phyloP scores from a whole-genome alignment of 2,888 invertebrate genomes.

The Nowickia ferox region DNA sequence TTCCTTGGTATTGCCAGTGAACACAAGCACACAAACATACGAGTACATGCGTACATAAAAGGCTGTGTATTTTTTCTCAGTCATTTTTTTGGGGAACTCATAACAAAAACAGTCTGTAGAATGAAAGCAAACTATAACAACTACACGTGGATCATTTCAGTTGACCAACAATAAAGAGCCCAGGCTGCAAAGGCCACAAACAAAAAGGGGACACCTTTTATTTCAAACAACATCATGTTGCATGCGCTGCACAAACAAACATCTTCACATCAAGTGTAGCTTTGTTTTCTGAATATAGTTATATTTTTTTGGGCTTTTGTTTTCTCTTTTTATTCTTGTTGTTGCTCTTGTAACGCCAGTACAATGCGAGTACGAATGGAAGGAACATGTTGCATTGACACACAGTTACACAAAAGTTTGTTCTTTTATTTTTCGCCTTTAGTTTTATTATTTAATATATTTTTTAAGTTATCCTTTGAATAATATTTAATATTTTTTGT shows the following conservation, averaged over 20 bases:
- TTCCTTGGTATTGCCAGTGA: conserved; percentile 52
- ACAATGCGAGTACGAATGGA: conserved; percentile 45
- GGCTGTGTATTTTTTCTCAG: neutral
- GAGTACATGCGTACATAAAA: too few relatives aligned
- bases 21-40: conserved; percentile 21
- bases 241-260: conserved; percentile 45
- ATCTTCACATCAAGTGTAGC: conserved; percentile 64
- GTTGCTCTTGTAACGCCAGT: conserved; percentile 69
- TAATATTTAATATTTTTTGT: conserved; percentile 30
- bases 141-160: conserved; percentile 67
- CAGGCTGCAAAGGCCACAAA: conserved; percentile 61
- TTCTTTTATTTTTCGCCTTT: conserved; percentile 6
- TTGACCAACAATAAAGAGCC: conserved; percentile 39
- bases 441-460: conserved; percentile 34
- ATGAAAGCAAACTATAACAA: conserved; percentile 29
- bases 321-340: conserved; percentile 36
- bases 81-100: conserved; percentile 41
- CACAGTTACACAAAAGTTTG: conserved; percentile 40
- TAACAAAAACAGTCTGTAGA: conserved; percentile 35
- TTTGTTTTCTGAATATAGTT: conserved; percentile 51
- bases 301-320: conserved; percentile 18
- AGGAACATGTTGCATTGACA: conserved; percentile 63
- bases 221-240: conserved; percentile 54
- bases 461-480: conserved; percentile 46
- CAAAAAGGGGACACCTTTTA: conserved; percentile 70